Evolutionary conservation across 2,888 invertebrate species (phyloP), one percentile per base, ranked within the genome.

Genomic region (Phragmatobia fuliginosa): DNA sequence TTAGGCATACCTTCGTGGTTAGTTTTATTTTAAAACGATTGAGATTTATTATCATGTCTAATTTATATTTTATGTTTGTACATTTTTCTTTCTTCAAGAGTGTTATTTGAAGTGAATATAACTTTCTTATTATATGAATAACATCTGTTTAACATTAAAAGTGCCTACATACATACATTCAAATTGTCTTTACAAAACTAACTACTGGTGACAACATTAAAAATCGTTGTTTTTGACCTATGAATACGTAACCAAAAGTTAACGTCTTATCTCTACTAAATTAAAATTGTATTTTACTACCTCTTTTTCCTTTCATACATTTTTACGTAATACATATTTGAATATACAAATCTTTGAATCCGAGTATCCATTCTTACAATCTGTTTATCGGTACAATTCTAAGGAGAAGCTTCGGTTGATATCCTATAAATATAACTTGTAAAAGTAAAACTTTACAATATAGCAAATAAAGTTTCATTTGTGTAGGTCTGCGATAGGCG

Each of bases 11-110:
- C 79, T 73, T 78, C 74, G 74, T 82, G 32, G 63, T 64, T 68
- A 72, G 79, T 82, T 83, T 85, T 87, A 84, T 88, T 87, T 84
- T 77, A 77, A 82, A 83, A 77, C 72, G 77, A 80, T 78, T 76
- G 78, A 77, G 80, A 79, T 76, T 85, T 83, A 86, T 88, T 85
- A 84, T 86, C 81, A 87, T 87, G 84, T 86, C 83, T 87, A 72
- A 78, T 76, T 81, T 86, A 83, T 85, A 84, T 79, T 75, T 81
- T 62, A 62, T 33, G 18, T 64, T n/a, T 65, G 56, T 41, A 52
- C 21, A 18, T 49, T 49, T 25, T n/a, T 45, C 18, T 49, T 61
- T 32, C 32, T 61, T 49, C 49, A 25, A 3, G 21, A n/a, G 25
- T 10, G 16, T 56, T 52, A 52, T 56, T n/a, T n/a, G 8, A 38